Evolutionary conservation across 1,140 invertebrate genomes (phyloP).

Genomic region (Megathymus violae): DNA sequence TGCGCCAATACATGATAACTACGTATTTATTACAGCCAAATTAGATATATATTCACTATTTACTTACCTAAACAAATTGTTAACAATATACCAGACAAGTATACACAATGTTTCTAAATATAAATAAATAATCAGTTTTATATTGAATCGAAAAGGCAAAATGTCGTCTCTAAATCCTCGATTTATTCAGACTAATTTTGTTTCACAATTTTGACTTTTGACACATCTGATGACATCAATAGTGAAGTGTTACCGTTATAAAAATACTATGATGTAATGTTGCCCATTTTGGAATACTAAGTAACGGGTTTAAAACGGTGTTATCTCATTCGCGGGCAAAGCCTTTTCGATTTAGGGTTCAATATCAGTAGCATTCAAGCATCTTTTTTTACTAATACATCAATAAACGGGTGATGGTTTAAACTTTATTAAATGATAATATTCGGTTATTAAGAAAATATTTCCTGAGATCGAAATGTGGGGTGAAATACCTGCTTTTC

Average conservation of each 20-base stretch:
- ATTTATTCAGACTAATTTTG: too few species aligned
- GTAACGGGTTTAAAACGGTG: too few species aligned
- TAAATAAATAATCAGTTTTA: background rate
- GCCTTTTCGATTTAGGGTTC: too few species aligned
- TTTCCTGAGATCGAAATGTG: too few species aligned
- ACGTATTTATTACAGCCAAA: background rate
- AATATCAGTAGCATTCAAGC: too few species aligned
- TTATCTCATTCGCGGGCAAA: too few species aligned
- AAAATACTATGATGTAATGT: slow-evolving; percentile 2
- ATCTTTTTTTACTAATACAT: too few species aligned
- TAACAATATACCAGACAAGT: background rate
- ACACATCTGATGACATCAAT: background rate
- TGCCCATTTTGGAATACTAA: background rate
- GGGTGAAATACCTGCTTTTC: too few species aligned
- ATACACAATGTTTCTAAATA: background rate
- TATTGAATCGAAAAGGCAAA: slow-evolving; percentile 7
- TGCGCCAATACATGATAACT: background rate
- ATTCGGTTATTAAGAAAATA: too few species aligned
- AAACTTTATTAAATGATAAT: too few species aligned
- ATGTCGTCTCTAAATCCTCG: slow-evolving; percentile 1
- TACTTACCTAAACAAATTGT: background rate
- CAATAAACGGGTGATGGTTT: too few species aligned
- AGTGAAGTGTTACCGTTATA: background rate
- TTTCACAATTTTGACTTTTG: background rate
- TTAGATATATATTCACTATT: slow-evolving; percentile 11